phyloP scores from a whole-genome alignment of 1,140 invertebrate genomes.

The Drosophila ogumai region DNA sequence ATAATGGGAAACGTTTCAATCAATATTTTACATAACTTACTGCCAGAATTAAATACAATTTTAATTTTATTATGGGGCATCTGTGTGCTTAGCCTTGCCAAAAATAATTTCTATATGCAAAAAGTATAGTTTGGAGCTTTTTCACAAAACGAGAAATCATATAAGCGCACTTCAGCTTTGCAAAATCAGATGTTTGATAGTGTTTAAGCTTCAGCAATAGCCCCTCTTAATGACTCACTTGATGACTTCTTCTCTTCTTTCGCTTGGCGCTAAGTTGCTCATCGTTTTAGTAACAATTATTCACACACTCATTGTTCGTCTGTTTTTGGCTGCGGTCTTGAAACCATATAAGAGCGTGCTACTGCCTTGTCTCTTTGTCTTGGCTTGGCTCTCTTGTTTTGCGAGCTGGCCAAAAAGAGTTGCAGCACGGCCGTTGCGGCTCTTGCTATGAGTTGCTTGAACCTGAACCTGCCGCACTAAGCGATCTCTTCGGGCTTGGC shows the following conservation, averaged over 20 bases:
- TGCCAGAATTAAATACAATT: neutral
- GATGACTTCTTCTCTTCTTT: conserved; percentile 47
- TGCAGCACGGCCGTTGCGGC: conserved; percentile 2
- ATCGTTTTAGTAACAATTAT: conserved; percentile 67
- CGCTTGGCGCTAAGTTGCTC: conserved; percentile 54
- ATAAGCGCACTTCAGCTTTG: neutral
- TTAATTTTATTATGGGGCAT: neutral
- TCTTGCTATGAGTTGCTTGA: conserved; percentile 24
- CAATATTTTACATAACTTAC: neutral
- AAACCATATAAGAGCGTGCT: conserved; percentile 67
- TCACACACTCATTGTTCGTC: conserved; percentile 56
- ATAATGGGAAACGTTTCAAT: neutral
- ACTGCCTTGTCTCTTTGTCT: conserved; percentile 23
- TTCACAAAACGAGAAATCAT: neutral
- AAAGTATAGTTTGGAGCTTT: neutral
- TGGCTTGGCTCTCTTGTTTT: neutral
- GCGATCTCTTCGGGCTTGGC: conserved; percentile 33
- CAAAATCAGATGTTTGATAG: conserved; percentile 14
- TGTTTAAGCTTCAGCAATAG: conserved; percentile 17
- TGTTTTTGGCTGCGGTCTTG: conserved; percentile 68
- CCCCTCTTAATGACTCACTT: conserved; percentile 6
- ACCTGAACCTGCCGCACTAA: conserved; percentile 20
- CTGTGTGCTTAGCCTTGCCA: neutral
- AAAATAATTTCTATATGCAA: neutral
- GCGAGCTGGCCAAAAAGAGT: conserved; percentile 10